These are phyloP conservation scores for Pomphorhynchus laevis DNA, from an alignment of 1,140 invertebrate species.

Conservation along the genomic window DNA sequence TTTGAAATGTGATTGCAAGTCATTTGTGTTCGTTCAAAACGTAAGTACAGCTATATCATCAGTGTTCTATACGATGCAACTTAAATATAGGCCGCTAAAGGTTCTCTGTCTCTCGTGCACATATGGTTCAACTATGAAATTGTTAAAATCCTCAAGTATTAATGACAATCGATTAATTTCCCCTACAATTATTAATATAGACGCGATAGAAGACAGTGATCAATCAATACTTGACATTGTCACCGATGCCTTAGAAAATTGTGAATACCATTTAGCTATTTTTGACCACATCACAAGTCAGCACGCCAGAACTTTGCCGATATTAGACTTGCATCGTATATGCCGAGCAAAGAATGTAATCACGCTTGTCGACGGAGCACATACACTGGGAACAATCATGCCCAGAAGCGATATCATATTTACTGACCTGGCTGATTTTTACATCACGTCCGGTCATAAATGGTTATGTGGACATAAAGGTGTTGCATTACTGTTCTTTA, in stretches of 20 bases:
- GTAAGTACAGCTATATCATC: constrained; percentile 16
- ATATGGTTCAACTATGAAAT: constrained; percentile 15
- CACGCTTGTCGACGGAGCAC: constrained; percentile 18
- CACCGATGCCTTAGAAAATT: constrained; percentile 7
- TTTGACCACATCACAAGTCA: constrained; percentile 20
- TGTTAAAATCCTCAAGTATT: not conserved
- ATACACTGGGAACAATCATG: constrained; percentile 15
- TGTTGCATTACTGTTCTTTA: constrained; percentile 17
- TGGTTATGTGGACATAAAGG: constrained; percentile 19
- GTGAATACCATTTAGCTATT: constrained; percentile 15
- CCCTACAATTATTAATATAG: constrained; percentile 8
- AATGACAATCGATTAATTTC: constrained; percentile 9
- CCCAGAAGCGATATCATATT: not conserved
- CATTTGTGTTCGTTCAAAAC: constrained; percentile 17
- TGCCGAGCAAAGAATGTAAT: constrained; percentile 13
- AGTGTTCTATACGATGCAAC: too few relatives aligned
- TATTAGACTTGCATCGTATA: constrained; percentile 11
- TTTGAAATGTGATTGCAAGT: constrained; percentile 16
- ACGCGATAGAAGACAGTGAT: not conserved
- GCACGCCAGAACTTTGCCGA: constrained; percentile 16
- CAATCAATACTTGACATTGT: constrained; percentile 12
- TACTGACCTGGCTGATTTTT: constrained; percentile 14
- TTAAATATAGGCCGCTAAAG: too few relatives aligned
- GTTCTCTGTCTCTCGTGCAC: constrained; percentile 15
- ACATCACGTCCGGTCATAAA: constrained; percentile 18